phyloP scores from a whole-genome alignment of 92 coral and sea anemone genomes.

The Palythoa heliodiscus region DNA sequence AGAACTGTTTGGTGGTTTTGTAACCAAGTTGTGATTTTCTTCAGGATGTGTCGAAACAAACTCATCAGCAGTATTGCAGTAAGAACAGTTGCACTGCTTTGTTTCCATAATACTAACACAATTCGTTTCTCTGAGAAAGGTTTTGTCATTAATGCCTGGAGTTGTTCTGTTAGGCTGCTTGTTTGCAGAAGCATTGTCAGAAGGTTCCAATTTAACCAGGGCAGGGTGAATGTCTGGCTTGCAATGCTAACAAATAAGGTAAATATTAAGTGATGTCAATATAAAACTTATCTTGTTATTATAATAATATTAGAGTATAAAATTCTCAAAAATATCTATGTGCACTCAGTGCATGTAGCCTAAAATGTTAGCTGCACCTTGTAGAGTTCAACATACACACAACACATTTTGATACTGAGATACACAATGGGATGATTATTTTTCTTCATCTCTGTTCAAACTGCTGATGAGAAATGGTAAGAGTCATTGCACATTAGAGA shows the following conservation, averaged over 20 bases:
- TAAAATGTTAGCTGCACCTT: too few species aligned
- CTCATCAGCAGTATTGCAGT: conserved; percentile 1
- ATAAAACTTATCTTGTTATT: not conserved
- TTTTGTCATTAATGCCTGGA: not conserved
- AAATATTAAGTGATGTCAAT: too few species aligned
- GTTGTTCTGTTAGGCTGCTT: not conserved
- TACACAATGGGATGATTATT: too few species aligned
- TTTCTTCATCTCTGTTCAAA: too few species aligned
- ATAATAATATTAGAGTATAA: too few species aligned
- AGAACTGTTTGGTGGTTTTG: not conserved
- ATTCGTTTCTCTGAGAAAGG: not conserved
- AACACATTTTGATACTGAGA: too few species aligned
- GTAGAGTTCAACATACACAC: too few species aligned
- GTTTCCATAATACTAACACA: conserved; percentile 16
- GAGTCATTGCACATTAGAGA: too few species aligned
- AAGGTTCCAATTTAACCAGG: conserved; percentile 20
- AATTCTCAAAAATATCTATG: too few species aligned
- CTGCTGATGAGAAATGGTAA: too few species aligned
- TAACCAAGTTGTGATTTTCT: not conserved
- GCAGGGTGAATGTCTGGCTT: not conserved
- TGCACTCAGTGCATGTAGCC: too few species aligned
- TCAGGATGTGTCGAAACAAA: not conserved
- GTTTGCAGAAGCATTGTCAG: not conserved
- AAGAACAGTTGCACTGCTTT: conserved; percentile 15
- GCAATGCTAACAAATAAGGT: not conserved